phyloP scores from a whole-genome alignment of 1,140 invertebrate species.

The Dendrolimus kikuchii region DNA sequence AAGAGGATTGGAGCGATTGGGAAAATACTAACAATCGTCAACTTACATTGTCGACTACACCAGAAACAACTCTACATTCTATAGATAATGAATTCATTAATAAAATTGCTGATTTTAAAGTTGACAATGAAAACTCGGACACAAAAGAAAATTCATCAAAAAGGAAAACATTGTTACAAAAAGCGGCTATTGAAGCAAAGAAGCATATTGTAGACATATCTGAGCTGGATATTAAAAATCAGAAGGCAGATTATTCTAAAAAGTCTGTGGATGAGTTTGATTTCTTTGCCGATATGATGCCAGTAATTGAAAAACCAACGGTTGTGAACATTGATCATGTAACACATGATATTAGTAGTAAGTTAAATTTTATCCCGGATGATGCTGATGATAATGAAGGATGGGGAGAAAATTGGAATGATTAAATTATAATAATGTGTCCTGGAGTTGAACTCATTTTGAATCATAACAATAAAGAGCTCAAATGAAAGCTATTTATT shows the following conservation, averaged over 20 bases:
- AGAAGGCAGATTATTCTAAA: conserved; percentile 64
- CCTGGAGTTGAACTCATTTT: no score
- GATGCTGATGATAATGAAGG: conserved; percentile 51
- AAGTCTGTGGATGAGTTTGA: conserved; percentile 75
- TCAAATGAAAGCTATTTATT: no score
- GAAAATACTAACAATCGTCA: conserved; percentile 69
- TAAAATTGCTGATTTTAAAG: not conserved
- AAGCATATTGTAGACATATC: conserved; percentile 76
- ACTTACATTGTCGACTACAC: conserved; percentile 5
- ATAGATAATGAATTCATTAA: conserved; percentile 1
- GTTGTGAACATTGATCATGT: conserved; percentile 51
- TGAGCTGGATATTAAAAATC: conserved; percentile 83
- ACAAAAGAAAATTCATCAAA: conserved; percentile 17
- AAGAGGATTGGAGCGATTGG: conserved; percentile 85
- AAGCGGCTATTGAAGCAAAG: conserved; percentile 59
- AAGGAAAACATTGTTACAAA: conserved; percentile 40
- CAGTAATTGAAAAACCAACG: conserved; percentile 80
- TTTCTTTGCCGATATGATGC: conserved; percentile 89
- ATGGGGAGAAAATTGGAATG: conserved; percentile 66
- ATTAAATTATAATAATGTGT: no score
- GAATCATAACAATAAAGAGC: no score
- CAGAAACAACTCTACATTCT: conserved; percentile 1
- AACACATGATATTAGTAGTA: conserved; percentile 41
- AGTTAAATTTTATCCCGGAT: conserved; percentile 60
- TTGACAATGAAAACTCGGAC: not conserved